Evolutionary conservation across 2,888 invertebrate species (phyloP), one percentile per base, ranked within the genome.

Genomic region (Agrochola lota): DNA sequence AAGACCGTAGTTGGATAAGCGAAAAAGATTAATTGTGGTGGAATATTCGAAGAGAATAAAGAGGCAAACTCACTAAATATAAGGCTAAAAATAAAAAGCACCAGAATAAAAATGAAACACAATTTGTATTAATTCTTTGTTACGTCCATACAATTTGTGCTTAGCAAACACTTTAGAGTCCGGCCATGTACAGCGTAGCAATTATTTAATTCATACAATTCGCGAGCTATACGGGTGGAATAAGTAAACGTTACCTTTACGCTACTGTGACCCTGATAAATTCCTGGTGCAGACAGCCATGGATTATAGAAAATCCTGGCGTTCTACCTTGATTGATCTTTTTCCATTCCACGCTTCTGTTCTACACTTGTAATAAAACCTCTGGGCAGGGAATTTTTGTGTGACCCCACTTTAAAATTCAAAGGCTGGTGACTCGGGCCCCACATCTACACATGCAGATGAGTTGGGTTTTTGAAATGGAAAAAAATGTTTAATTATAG

Each of bases 201-300:
- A 86, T 83, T 63, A 74, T 75, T 74, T 74, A 77, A 78, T 77
- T 52, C 74, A 23, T 71, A 73, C 66, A 83, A 87, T 87, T 71
- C 74, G 60, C 52, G 68, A 64, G 62, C n/a, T 69, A 55, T 57
- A 74, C 69, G 63, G n/a, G 57, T 30, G 63, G 62, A 78, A 85
- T 85, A 83, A 83, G 73, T 80, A 81, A 79, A 74, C 64, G 64
- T 69, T 63, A 77, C 70, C 35, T 67, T 71, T 55, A 49, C 62
- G 62, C 57, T 75, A 40, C 26, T 66, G 70, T 59, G 68, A 55
- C 57, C 71, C 17, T 74, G 60, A 85, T 76, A 81, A 83, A 85
- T 78, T 78, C 67, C 46, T 52, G 30, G 35, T 74, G 62, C 60
- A 77, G 70, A 87, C 79, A 68, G 69, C 60, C 55, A 63, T 40